Base-by-base conservation (phyloP, 2,888 invertebrate species). In the Ormyrus pomaceus region DNA sequence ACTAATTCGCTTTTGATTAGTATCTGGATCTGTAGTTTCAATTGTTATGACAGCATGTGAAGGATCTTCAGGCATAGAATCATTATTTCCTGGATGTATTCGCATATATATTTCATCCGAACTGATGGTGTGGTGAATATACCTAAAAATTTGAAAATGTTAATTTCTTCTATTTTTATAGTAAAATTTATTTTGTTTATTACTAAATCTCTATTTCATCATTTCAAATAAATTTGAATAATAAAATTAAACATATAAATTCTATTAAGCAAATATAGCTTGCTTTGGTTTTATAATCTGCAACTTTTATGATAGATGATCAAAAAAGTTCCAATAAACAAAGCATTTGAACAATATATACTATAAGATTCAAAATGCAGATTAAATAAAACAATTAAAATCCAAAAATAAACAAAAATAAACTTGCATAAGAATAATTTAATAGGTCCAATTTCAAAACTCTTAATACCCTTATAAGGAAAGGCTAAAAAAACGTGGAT, bases 81-180 rank as follows among this genome's bases (percentile, higher is more conserved):
- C 92, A 86, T 93, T 91, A 80, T 92, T 92, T 76, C 94, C 94
- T 73, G 95, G 94, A 88, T 94, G 93, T 86, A 95, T 94, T 87
- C 94, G 93, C 93, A 95, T 93, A 86, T 93, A 92, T 88, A 95
- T 94, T 91, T 95, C 94, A 91, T 95, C 93, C 71, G 93, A 92
- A 79, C 94, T 94, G 86, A 94, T 93, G 82, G 94, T 94, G 86
- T 94, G 94, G 87, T 94, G 93, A 86, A 94, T 93, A 88, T 94
- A 95, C 86, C 95, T 95, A 59, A 66, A 64, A 75, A 58, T 6
- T 56, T 11, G 53, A 34, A 64, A 50, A 13, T 64, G 3, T 34
- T 34, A 34, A 34, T 34, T 34, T 34, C 3, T 34, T 34, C 34
- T 34, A 34, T 34, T 34, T 34, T 34, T 34, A 34, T 34, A 34